A percentile compares a stretch with the other conserved stretches of the same genome.
These are phyloP conservation scores for Microcebus murinus DNA, from an alignment of 2,113 vertebrate genomes.

Conservation along the genomic window DNA sequence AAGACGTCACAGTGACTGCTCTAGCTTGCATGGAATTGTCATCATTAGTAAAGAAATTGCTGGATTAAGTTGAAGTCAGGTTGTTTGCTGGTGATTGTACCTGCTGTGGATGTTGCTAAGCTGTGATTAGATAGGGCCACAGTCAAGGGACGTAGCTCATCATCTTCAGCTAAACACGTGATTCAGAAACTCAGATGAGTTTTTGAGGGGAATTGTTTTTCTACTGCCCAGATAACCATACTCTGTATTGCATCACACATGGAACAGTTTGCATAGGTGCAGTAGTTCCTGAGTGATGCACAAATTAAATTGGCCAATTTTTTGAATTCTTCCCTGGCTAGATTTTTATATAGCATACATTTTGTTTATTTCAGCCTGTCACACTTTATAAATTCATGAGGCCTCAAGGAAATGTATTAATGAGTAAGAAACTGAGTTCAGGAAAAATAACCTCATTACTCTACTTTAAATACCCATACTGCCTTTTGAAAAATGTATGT, in stretches of 20 bases:
- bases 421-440: neutral
- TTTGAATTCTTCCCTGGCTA: neutral
- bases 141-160: neutral
- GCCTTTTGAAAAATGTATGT: neutral
- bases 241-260: neutral
- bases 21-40: neutral
- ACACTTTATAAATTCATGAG: neutral
- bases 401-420: slow-evolving; percentile 27
- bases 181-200: neutral
- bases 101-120: slow-evolving; percentile 29
- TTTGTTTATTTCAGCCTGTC: neutral
- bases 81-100: neutral
- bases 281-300: neutral
- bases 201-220: neutral
- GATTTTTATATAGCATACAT: neutral
- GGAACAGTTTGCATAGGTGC: neutral
- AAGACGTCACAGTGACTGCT: slow-evolving; percentile 27
- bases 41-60: slow-evolving; percentile 42
- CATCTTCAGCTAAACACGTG: neutral
- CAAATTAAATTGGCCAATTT: slow-evolving; percentile 6
- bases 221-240: neutral
- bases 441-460: neutral
- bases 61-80: neutral
- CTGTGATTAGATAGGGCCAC: neutral
- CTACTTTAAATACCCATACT: neutral